These are phyloP conservation scores for Pristionchus fissidentatus DNA, from an alignment of 2,888 invertebrate genomes.

Conservation along the genomic window DNA sequence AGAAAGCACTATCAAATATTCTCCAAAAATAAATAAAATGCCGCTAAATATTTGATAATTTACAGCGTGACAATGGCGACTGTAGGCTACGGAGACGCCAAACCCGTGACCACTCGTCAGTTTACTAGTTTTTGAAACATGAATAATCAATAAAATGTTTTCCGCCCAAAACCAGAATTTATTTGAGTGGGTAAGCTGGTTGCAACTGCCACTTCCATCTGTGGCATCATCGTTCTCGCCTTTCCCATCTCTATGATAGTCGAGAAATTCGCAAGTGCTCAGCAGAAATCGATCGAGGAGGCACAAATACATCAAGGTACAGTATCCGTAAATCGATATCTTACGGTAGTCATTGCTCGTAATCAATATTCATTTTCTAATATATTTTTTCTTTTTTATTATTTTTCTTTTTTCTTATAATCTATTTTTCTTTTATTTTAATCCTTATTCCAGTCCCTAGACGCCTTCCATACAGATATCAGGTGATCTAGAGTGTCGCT, in stretches of 20 bases:
- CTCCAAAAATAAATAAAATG: too few relatives aligned
- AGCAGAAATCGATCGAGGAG: constrained; percentile 70
- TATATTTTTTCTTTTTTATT: neutral
- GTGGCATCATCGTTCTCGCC: constrained; percentile 74
- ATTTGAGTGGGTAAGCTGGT: constrained; percentile 73
- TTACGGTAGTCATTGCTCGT: neutral
- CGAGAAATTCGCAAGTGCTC: constrained; percentile 74
- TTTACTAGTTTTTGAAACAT: neutral
- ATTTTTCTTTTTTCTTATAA: neutral
- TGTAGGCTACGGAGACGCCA: constrained; percentile 73
- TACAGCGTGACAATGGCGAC: constrained; percentile 68
- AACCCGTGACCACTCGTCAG: constrained; percentile 69
- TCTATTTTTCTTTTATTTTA: neutral
- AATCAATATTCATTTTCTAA: neutral
- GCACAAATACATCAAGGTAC: constrained; percentile 71
- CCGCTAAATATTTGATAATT: neutral
- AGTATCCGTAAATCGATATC: neutral
- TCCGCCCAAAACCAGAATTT: neutral
- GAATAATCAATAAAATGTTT: neutral
- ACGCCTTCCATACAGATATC: constrained; percentile 9
- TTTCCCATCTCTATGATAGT: constrained; percentile 75
- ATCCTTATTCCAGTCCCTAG: constrained; percentile 1
- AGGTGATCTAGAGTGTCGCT: constrained; percentile 30
- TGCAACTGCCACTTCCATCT: constrained; percentile 71
- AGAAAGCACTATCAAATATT: constrained; percentile 34